These are phyloP conservation scores for Phalacrocorax carbo DNA, from an alignment of 2,113 vertebrate genomes.

Conservation along the genomic window DNA sequence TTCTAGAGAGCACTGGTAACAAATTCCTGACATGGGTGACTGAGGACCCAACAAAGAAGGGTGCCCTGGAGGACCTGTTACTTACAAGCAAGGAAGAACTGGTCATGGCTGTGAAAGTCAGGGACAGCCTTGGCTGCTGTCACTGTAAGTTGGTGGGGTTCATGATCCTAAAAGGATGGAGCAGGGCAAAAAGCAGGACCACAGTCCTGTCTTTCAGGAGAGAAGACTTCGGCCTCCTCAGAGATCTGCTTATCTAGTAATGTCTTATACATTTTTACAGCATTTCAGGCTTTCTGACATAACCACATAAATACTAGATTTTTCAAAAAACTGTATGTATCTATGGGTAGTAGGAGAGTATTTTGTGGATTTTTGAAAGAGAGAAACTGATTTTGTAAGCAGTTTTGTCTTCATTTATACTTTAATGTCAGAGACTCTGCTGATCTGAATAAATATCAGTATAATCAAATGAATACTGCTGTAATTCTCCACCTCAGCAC, in stretches of 20 bases:
- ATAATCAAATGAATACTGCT: not conserved
- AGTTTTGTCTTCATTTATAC: not conserved
- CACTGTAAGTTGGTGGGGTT: not conserved
- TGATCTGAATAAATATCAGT: not conserved
- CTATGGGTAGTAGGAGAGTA: not conserved
- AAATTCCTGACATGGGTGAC: not conserved
- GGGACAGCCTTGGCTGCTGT: not conserved
- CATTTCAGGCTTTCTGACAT: not conserved
- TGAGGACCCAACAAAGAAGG: not conserved
- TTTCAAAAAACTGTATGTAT: not conserved
- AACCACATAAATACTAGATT: not conserved
- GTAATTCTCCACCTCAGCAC: not conserved
- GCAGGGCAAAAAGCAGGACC: not conserved
- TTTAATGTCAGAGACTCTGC: not conserved
- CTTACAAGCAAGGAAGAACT: not conserved
- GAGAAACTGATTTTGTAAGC: not conserved
- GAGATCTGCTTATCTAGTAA: not conserved
- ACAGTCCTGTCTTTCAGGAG: not conserved
- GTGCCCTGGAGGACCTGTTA: not conserved
- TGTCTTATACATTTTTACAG: fast-evolving
- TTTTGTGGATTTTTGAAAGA: not conserved
- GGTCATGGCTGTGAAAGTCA: not conserved
- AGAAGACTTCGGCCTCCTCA: not conserved
- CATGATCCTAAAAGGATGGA: not conserved
- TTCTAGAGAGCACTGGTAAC: not conserved